phyloP scores from a whole-genome alignment of 1,140 invertebrate species.

The fruit fly (Drosophila melanogaster) region Release_6_plus_ISO1_MT NC_004354.4:1188501-1189000 shows the following conservation, averaged over 20 bases:
- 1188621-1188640: not conserved
- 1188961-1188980: slow-evolving; percentile 65
- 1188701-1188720: not conserved
- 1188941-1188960: slow-evolving; percentile 69
- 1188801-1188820: slow-evolving; percentile 17
- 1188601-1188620: not conserved
- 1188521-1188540: slow-evolving; percentile 11
- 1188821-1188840: slow-evolving; percentile 43
- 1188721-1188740: slow-evolving; percentile 33
- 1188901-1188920: slow-evolving; percentile 1
- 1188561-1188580: slow-evolving; percentile 39
- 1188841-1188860: slow-evolving; percentile 59
- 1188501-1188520: not conserved
- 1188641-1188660: not conserved
- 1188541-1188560: slow-evolving; percentile 6
- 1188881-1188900: slow-evolving; percentile 9
- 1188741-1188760: no score
- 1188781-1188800: slow-evolving; percentile 28
- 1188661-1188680: not conserved
- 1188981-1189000: slow-evolving; percentile 51
- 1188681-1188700: not conserved
- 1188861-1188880: slow-evolving; percentile 50
- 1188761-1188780: not conserved
- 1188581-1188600: not conserved
- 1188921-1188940: slow-evolving; percentile 39